Evolutionary conservation across 2,797 vertebrate genomes (phyloP), one percentile per base, ranked within the genome.

Genomic region (Australoheros facetus): DNA sequence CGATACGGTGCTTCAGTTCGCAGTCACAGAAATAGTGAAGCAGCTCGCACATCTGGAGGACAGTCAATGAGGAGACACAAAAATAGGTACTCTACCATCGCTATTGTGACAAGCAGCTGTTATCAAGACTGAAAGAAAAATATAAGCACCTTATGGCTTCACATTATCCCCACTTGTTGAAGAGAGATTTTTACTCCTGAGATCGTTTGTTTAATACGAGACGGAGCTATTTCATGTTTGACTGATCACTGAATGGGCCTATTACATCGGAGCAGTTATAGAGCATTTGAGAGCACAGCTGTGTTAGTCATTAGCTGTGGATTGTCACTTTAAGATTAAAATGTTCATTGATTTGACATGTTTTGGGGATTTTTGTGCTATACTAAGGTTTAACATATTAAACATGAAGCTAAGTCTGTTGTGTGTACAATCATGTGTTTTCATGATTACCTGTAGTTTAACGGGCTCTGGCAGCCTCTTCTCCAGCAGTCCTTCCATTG

Each of bases 11-110:
- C 91, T 98, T 97, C 73, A 99, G 95, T 89, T 99, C 98, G 81
- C 98, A 99, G 95, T 99, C 98, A 85, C 98, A 99, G 95, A 99
- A 98, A 82, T 99, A 99, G 95, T 97, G 98, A 56, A 99, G 97
- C 69, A 99, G 96, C 90, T 99, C 97, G 55, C 98, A 99, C 98
- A 99, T 99, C 98, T 99, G 94, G 21, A 30, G 71, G 72, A 8
- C 53, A 85, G 71, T 87, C 75, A 28, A 16, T 59, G 57, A 71
- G 78, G 74, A 73, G 82, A 79, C 42, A 54, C 74, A 30, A 23
- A 72, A 58, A 39, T 72, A 64, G 45, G 69, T 11, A 42, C 1
- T 0, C 39, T 60, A 66, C 32, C 58, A 73, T 90, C 60, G 72
- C 34, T 54, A 51, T 17, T 56, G 9, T 34, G n/a, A 37, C 12